Conservation (phyloP, 2,113 vertebrate genomes). For the Sporophila hypoxantha region DNA sequence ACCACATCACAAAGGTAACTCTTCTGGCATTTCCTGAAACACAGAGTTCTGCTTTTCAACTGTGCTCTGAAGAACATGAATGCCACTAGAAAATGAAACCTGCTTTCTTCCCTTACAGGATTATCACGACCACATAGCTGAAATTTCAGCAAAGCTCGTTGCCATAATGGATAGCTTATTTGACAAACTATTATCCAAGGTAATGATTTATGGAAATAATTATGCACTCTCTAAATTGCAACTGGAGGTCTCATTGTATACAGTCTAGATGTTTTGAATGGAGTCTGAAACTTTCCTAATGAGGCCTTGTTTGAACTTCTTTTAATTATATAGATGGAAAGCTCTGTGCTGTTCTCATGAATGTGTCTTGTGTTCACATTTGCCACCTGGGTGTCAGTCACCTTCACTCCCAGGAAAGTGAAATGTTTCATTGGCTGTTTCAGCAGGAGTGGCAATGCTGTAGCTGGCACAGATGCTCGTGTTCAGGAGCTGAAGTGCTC, state of each 20-base stretch:
- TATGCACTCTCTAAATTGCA: background rate
- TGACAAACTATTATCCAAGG: slow-evolving; percentile 93
- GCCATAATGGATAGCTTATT: slow-evolving; percentile 97
- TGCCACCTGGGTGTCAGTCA: background rate
- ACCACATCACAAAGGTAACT: slow-evolving; percentile 96
- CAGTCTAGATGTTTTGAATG: background rate
- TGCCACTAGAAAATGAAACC: slow-evolving; percentile 24
- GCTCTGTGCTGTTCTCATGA: background rate
- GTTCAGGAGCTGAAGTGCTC: background rate
- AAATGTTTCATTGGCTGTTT: background rate
- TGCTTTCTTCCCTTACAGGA: slow-evolving; percentile 79
- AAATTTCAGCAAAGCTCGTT: slow-evolving; percentile 95
- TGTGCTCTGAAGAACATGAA: background rate
- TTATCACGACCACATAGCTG: slow-evolving; percentile 94
- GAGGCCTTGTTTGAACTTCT: background rate
- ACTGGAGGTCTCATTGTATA: background rate
- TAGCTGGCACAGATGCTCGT: background rate
- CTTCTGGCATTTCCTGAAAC: slow-evolving; percentile 10
- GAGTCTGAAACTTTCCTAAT: background rate
- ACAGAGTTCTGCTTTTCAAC: background rate
- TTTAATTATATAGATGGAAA: background rate
- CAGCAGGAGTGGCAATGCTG: background rate
- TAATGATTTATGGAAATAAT: slow-evolving; percentile 63
- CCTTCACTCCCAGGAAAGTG: background rate
- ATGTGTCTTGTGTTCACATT: background rate